These are phyloP conservation scores for Protaetia brevitarsis DNA, from an alignment of 1,140 invertebrate genomes.

Conservation along the genomic window DNA sequence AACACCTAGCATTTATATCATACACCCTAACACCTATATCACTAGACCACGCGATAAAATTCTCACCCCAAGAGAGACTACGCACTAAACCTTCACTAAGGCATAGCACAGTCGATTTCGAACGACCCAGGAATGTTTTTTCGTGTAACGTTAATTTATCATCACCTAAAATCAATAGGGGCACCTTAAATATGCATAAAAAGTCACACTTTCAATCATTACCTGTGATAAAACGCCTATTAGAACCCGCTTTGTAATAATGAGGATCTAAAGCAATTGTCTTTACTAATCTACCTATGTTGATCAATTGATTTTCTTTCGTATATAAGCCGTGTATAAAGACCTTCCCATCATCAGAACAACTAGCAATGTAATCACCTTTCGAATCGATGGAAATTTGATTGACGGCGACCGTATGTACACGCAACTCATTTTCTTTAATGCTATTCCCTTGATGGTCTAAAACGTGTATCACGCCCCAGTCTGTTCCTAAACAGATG, in stretches of 20 bases:
- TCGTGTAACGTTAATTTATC: conserved; percentile 84
- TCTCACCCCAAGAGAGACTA: conserved; percentile 80
- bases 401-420: conserved; percentile 87
- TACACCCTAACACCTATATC: conserved; percentile 86
- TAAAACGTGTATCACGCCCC: conserved; percentile 84
- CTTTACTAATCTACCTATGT: conserved; percentile 79
- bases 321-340: conserved; percentile 74
- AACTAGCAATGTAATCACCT: conserved; percentile 89
- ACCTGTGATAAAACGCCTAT: conserved; percentile 81
- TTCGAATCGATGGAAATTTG: conserved; percentile 90
- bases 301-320: conserved; percentile 73
- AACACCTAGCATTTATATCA: conserved; percentile 76
- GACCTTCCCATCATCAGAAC: conserved; percentile 92
- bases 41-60: conserved; percentile 91
- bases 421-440: conserved; percentile 63
- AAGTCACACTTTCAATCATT: conserved; percentile 31
- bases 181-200: neutral
- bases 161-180: conserved; percentile 58
- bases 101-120: conserved; percentile 75
- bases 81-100: conserved; percentile 81
- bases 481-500: conserved; percentile 87
- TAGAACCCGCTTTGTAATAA: conserved; percentile 73
- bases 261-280: conserved; percentile 86
- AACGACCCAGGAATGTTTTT: conserved; percentile 76
- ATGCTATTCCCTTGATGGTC: conserved; percentile 91